Base-by-base conservation (phyloP, 2,888 invertebrate genomes). In the Rotaria sp. region DNA sequence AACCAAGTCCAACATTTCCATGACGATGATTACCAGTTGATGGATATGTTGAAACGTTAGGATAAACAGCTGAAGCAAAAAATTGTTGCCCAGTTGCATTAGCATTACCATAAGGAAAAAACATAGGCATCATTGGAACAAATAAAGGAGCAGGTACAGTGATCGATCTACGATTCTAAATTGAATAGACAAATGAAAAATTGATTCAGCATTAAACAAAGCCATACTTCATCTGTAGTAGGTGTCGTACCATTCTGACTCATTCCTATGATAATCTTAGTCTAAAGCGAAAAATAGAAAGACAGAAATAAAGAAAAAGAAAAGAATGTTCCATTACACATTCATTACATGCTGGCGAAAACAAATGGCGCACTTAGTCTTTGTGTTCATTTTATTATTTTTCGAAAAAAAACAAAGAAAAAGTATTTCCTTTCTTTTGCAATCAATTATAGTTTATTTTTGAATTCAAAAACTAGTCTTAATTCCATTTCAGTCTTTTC, bases 211-310 rank as follows among this genome's bases (percentile, higher is more conserved):
- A 67, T 67, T 21, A 67, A 21, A 67, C 67, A 67, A 67, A 21
- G 21, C 35, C 18, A 67, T 67, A 67, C 67, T 67, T 67, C 67
- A 67, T 67, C 67, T 35, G 67, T 35, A 67, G 67, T 67, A 67
- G 67, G 67, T 67, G 67, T 67, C 67, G 67, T 67, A 67, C 67
- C 35, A 67, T 30, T 67, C 67, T 67, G 67, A 67, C 35, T 67
- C 67, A 67, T 67, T 18, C 1, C 35, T 67, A 7, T 67, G 18
- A 67, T 67, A 35, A 35, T 67, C 35, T 21, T 67, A 18, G 35
- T 67, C 67, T 67, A 67, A 67, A 67, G 67, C 21, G 35, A 67
- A 67, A 52, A 67, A 55, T 26, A 18, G 7, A 18, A 67, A 21
- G 21, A 67, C 15, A 35, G 35, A 67, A 1, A 67, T 7, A 38